Evolutionary conservation across 1,140 invertebrate species (phyloP).

Genomic region (Drosophila suzukii): DNA sequence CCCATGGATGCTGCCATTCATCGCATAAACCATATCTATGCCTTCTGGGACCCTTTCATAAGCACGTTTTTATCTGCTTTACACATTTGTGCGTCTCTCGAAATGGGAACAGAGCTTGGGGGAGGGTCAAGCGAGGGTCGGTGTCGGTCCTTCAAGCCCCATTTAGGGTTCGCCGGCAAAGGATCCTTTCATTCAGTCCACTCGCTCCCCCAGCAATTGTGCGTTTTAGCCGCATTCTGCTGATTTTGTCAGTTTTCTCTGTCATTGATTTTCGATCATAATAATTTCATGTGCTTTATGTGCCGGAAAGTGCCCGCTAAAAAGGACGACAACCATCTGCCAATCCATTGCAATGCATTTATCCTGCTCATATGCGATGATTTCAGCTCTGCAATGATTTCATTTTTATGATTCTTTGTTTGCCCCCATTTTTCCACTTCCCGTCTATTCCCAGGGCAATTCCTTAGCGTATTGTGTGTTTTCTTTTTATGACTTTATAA

Average conservation of each 20-base stretch:
- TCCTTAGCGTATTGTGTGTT: constrained; percentile 14
- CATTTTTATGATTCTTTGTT: constrained; percentile 61
- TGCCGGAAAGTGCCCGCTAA: constrained; percentile 55
- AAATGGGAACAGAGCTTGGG: constrained; percentile 26
- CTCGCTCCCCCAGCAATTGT: constrained; percentile 23
- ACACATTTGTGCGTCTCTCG: constrained; percentile 67
- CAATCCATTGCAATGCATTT: constrained; percentile 64
- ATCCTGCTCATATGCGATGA: constrained; percentile 16
- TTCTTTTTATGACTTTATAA: constrained; percentile 53
- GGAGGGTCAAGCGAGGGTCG: constrained; percentile 34
- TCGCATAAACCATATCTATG: constrained; percentile 72
- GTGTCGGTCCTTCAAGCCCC: constrained; percentile 20
- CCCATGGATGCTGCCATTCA: constrained; percentile 39
- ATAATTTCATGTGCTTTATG: constrained; percentile 79
- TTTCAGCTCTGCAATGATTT: constrained; percentile 51
- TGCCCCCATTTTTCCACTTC: constrained; percentile 42
- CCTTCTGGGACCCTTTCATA: constrained; percentile 67
- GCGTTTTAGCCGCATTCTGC: constrained; percentile 36
- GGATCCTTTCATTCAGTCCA: constrained; percentile 9
- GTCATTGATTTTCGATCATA: constrained; percentile 79
- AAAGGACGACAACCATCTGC: constrained; percentile 52
- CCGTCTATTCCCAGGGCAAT: constrained; percentile 20
- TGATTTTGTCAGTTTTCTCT: constrained; percentile 80
- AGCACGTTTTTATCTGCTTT: constrained; percentile 78
- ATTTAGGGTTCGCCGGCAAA: constrained; percentile 22